These are phyloP conservation scores for Thymelicus sylvestris DNA, from an alignment of 2,888 invertebrate species.

Conservation along the genomic window DNA sequence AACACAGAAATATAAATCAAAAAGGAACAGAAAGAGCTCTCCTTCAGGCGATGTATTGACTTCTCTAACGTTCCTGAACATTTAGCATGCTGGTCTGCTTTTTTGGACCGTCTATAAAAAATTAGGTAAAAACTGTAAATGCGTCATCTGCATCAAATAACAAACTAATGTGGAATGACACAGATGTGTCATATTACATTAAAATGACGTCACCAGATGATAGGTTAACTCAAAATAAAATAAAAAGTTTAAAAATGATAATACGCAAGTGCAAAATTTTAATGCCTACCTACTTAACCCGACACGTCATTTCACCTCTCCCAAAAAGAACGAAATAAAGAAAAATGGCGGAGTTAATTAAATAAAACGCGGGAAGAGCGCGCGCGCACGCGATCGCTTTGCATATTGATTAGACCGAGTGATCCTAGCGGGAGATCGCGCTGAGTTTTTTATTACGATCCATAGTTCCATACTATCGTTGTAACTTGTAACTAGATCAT, in stretches of 20 bases:
- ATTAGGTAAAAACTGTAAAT: too few relatives aligned
- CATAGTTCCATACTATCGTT: constrained; percentile 10
- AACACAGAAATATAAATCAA: too few relatives aligned
- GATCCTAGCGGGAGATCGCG: constrained; percentile 41
- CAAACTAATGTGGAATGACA: too few relatives aligned
- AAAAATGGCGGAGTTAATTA: constrained; percentile 51
- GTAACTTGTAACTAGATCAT: background rate
- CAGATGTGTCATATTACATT: too few relatives aligned
- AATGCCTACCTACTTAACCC: constrained; percentile 26
- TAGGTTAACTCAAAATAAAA: too few relatives aligned
- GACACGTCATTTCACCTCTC: constrained; percentile 33
- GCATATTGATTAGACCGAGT: constrained; percentile 71
- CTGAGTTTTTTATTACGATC: constrained; percentile 32
- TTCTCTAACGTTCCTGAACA: too few relatives aligned
- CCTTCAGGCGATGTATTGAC: too few relatives aligned
- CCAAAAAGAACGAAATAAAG: constrained; percentile 29
- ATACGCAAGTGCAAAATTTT: constrained; percentile 1
- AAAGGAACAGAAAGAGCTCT: too few relatives aligned
- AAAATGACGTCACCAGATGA: too few relatives aligned
- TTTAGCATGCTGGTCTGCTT: too few relatives aligned
- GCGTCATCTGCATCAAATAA: too few relatives aligned
- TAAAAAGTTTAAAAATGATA: background rate
- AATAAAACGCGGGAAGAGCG: constrained; percentile 53
- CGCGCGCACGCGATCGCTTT: constrained; percentile 58
- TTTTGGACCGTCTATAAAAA: too few relatives aligned